Percentiles rank a stretch among this genome's conserved stretches.
Evolutionary conservation across 2,888 invertebrate genomes (phyloP).

Genomic region (Rugalucina vietnamica): DNA sequence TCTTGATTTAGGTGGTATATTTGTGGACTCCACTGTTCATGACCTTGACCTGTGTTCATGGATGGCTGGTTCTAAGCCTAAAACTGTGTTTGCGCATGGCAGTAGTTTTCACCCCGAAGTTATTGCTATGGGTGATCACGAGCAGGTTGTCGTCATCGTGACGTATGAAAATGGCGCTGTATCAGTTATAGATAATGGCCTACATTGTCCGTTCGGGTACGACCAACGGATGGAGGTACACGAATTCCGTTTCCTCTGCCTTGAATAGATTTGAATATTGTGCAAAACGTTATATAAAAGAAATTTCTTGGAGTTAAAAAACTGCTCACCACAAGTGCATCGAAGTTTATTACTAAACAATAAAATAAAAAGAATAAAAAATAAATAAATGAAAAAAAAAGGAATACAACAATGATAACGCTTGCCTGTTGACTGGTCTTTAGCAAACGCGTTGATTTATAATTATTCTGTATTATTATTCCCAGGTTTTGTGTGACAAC

Average conservation of each 20-base stretch:
- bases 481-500: slow-evolving; percentile 76
- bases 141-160: slow-evolving; percentile 87
- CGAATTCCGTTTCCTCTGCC: no score
- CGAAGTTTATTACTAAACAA: no score
- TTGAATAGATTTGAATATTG: no score
- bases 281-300: no score
- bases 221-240: slow-evolving; percentile 88
- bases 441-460: no score
- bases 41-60: slow-evolving; percentile 88
- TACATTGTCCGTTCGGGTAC: slow-evolving; percentile 88
- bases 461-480: no score
- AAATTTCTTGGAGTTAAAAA: no score
- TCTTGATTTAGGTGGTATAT: slow-evolving; percentile 87
- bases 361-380: no score
- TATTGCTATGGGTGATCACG: slow-evolving; percentile 87
- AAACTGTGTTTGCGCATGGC: slow-evolving; percentile 86
- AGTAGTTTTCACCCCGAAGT: slow-evolving; percentile 87
- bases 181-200: slow-evolving; percentile 87
- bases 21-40: slow-evolving; percentile 89
- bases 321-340: no score
- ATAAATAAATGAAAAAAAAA: no score
- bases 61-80: slow-evolving; percentile 88
- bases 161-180: slow-evolving; percentile 88
- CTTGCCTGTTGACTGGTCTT: no score
- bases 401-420: no score